Base-by-base conservation (phyloP, 2,113 vertebrate species). In the Motacilla tschutschensis region DNA sequence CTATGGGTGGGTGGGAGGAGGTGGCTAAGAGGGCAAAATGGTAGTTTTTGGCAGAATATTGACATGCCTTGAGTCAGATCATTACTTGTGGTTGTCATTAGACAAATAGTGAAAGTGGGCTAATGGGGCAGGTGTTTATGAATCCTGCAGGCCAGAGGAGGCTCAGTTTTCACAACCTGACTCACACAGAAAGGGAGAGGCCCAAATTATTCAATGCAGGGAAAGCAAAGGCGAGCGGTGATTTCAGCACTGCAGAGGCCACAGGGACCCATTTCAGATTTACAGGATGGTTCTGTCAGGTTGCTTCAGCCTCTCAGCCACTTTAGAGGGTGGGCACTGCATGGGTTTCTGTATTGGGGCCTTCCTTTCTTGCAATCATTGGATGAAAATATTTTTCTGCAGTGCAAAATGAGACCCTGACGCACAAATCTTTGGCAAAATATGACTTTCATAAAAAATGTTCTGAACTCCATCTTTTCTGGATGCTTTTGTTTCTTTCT, bases 21-120 rank as follows among this genome's bases (percentile, higher is more conserved):
- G 87, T 89, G 69, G 64, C 73, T 71, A 86, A 75, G 76, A 81
- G 82, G 90, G 66, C 72, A 85, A 63, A 89, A 83, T 74, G 76
- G 80, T 88, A 84, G 48, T 25, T 95, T 94, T 83, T 89, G 86
- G 84, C 88, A 87, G 92, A 93, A 86, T 92, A 90, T 85, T 75
- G 89, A 90, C 60, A 31, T 51, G 79, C 83, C 83, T 93, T 24
- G 73, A 91, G 50, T 93, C 91, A 80, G 63, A 60, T 76, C 20
- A 1, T 89, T 86, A 57, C 79, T 89, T 71, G 76, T 29, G 79
- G 82, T 75, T 90, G 79, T 78, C 76, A 78, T 89, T 77, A 95
- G 88, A 58, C 75, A 82, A 94, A 82, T 29, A 90, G 54, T 62
- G 72, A 85, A 93, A 62, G 51, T 35, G 44, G 65, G 57, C 76